Evolutionary conservation across 2,113 vertebrate genomes (phyloP).

Genomic region (Pleuronectes platessa): DNA sequence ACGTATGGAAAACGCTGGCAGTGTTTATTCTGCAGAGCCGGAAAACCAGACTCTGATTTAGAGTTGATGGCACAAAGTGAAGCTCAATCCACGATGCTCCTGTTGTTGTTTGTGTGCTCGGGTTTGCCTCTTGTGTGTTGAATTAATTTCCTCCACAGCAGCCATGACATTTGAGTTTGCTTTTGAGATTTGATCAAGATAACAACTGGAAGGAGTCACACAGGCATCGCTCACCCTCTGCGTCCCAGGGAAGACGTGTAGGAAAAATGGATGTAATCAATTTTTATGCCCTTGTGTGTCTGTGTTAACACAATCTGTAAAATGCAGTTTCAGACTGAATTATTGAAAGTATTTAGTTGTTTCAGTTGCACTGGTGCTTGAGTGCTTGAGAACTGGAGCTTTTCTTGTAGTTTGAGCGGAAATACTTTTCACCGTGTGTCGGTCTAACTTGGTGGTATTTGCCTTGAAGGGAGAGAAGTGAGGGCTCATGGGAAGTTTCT

Average conservation of each 20-base stretch:
- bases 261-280: background rate
- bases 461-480: background rate
- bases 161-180: background rate
- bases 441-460: background rate
- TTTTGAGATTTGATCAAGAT: background rate
- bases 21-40: background rate
- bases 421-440: background rate
- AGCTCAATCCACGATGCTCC: background rate
- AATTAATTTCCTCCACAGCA: background rate
- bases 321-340: background rate
- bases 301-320: background rate
- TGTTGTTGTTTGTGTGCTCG: background rate
- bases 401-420: background rate
- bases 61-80: background rate
- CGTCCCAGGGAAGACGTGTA: background rate
- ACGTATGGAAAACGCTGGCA: background rate
- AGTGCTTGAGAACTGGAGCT: no score
- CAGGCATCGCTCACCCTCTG: background rate
- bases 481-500: background rate
- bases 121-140: background rate
- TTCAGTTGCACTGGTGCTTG: background rate
- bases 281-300: background rate
- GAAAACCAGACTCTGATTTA: slow-evolving; percentile 3
- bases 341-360: background rate
- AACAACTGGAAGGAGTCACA: background rate